Evolutionary conservation across 2,888 invertebrate genomes (phyloP), one percentile per base, ranked within the genome.

Genomic region (Coenonympha glycerion): DNA sequence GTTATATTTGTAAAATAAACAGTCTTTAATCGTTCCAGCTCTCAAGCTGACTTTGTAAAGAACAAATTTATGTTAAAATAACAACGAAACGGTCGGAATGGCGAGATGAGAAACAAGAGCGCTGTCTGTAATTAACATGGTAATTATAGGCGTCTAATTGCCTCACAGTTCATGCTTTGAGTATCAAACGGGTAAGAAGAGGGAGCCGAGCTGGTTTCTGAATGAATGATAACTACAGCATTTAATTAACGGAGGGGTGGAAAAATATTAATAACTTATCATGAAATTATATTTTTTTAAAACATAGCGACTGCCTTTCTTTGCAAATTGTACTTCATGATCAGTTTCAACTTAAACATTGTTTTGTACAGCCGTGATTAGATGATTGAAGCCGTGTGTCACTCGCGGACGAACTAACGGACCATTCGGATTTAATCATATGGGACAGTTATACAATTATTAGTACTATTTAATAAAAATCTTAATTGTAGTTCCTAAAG

Each of bases 81-180:
- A 76, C 77, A 75, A 71, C 73, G 71, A 66, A 73, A 71, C 73
- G 73, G 73, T 73, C 62, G 71, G 72, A 75, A 76, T 73, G 66
- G 74, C 73, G 70, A 75, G 77, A 79, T 73, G 79, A 73, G 80
- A 76, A 80, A 77, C 79, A 79, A 73, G 81, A 77, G 73, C 77
- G 68, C 66, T 74, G 79, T 71, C 79, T 78, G 79, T 80, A 83
- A 84, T 83, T 83, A 84, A 82, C 83, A 80, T 80, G 73, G 81
- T 80, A 81, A 84, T 84, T 83, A 83, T 81, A 82, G 81, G 74
- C 76, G 76, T 78, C 76, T 84, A 83, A 83, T 82, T 83, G 80
- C 76, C 75, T 74, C 73, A 73, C 74, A 74, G 78, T 78, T 79
- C 81, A 76, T 79, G 82, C 71, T 75, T 76, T 71, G 75, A 80